Evolutionary conservation across 2,797 vertebrate genomes (phyloP).

Genomic region (Vireo griseus): DNA sequence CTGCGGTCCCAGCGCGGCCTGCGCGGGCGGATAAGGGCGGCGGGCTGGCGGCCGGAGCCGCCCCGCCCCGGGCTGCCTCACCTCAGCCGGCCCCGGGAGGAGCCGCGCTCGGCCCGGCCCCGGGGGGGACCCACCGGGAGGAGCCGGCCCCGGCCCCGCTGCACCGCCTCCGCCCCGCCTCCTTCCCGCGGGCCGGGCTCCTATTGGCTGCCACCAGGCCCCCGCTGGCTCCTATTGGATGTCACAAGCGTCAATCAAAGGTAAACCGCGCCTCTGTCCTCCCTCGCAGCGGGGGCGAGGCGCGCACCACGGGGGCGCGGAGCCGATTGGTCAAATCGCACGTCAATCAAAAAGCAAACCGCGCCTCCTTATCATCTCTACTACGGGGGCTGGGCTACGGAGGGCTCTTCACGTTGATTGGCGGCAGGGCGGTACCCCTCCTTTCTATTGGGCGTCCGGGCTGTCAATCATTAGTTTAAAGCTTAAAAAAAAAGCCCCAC

Average conservation of each 20-base stretch:
- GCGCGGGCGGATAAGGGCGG: background rate
- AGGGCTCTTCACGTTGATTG: background rate
- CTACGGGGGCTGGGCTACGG: background rate
- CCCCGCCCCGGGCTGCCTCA: background rate
- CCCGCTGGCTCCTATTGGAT: background rate
- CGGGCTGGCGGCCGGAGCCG: background rate
- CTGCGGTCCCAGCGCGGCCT: background rate
- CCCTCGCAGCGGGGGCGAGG: background rate
- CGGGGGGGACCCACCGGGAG: background rate
- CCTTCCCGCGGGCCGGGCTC: too few relatives aligned
- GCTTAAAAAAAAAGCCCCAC: background rate
- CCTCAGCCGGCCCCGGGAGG: background rate
- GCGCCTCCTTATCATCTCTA: background rate
- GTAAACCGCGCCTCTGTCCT: background rate
- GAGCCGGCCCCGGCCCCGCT: background rate
- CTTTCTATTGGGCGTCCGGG: background rate
- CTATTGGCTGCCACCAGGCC: background rate
- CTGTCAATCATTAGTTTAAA: background rate
- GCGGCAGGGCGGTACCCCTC: fast-evolving
- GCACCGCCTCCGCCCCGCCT: background rate
- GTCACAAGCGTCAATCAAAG: background rate
- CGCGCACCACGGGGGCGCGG: background rate
- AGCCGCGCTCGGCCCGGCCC: background rate
- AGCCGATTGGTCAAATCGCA: fast-evolving
- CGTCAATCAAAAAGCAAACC: background rate